Conservation (phyloP, 2,888 invertebrate species). For the Xylota sylvarum region DNA sequence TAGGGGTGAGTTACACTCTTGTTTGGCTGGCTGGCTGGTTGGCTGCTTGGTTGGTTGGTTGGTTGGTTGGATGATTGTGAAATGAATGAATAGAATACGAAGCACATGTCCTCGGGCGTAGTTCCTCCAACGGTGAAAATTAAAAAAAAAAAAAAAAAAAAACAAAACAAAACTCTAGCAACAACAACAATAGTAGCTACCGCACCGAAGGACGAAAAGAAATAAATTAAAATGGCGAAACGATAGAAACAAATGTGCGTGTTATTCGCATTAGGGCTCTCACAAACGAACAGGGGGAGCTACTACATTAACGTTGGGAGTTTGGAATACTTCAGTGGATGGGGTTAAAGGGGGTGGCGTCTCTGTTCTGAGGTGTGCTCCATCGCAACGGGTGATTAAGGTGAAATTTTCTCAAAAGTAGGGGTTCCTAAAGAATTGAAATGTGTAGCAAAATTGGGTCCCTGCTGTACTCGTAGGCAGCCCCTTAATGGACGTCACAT, state of each 20-base stretch:
- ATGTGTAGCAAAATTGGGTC: no score
- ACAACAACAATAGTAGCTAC: slow-evolving; percentile 53
- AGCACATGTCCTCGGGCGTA: slow-evolving; percentile 72
- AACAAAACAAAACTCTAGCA: slow-evolving; percentile 34
- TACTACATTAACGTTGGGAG: not conserved
- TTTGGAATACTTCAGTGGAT: not conserved
- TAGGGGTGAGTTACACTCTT: slow-evolving; percentile 71
- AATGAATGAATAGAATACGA: slow-evolving; percentile 74
- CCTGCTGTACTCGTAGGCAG: no score
- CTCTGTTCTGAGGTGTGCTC: slow-evolving; percentile 36
- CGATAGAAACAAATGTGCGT: slow-evolving; percentile 75
- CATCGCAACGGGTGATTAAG: slow-evolving; percentile 7
- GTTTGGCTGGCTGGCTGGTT: slow-evolving; percentile 39
- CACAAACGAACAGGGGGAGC: slow-evolving; percentile 36
- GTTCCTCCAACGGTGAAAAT: slow-evolving; percentile 72
- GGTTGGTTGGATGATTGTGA: slow-evolving; percentile 71
- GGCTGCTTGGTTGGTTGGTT: slow-evolving; percentile 41
- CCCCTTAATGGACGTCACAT: no score
- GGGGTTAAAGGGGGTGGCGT: slow-evolving; percentile 45
- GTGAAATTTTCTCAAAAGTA: not conserved
- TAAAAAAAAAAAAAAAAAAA: slow-evolving; percentile 68
- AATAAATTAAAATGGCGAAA: slow-evolving; percentile 76
- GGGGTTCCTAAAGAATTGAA: not conserved
- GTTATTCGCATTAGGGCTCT: slow-evolving; percentile 67
- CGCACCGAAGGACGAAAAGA: slow-evolving; percentile 70